A percentile compares a stretch with the other conserved stretches of the same genome.
phyloP scores from a whole-genome alignment of 30 jellyfish, hydroid and myxozoan species.

The Aurelia aurita region DNA sequence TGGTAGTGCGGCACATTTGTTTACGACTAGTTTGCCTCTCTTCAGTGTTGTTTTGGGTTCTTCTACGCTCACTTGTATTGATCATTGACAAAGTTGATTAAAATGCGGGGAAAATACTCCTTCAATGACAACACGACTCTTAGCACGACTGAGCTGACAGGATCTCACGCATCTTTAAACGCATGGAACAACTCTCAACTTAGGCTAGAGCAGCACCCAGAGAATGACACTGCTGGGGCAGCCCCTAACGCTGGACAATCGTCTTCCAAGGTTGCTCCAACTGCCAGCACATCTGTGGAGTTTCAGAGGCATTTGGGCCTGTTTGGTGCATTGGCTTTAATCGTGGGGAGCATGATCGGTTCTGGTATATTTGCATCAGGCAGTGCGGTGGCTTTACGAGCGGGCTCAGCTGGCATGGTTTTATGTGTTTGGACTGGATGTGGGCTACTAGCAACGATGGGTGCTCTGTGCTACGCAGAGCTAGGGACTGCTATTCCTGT shows the following conservation, averaged over 20 bases:
- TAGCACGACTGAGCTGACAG: not conserved
- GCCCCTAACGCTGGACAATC: too few species aligned
- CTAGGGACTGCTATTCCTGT: conserved; percentile 72
- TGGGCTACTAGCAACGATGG: conserved; percentile 69
- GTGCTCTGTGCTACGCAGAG: conserved; percentile 86
- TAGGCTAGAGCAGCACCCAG: too few species aligned
- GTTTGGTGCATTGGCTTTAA: conserved; percentile 65
- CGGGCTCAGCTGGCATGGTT: conserved; percentile 75
- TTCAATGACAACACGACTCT: not conserved
- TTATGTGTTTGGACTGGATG: conserved; percentile 74
- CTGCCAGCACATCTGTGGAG: not conserved
- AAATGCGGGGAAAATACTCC: not conserved
- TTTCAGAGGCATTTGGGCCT: conserved; percentile 54
- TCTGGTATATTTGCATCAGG: conserved; percentile 90
- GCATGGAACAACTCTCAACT: not conserved
- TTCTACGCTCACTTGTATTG: too few species aligned
- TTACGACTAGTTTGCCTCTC: too few species aligned
- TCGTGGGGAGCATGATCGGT: conserved; percentile 89
- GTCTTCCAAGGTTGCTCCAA: not conserved
- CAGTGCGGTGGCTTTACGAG: conserved; percentile 56
- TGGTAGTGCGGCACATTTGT: too few species aligned
- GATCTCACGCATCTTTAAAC: not conserved
- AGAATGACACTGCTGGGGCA: too few species aligned
- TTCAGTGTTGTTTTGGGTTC: too few species aligned
- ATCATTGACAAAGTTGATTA: not conserved